phyloP scores from a whole-genome alignment of 2,113 vertebrate genomes.

The Columba janthina region DNA sequence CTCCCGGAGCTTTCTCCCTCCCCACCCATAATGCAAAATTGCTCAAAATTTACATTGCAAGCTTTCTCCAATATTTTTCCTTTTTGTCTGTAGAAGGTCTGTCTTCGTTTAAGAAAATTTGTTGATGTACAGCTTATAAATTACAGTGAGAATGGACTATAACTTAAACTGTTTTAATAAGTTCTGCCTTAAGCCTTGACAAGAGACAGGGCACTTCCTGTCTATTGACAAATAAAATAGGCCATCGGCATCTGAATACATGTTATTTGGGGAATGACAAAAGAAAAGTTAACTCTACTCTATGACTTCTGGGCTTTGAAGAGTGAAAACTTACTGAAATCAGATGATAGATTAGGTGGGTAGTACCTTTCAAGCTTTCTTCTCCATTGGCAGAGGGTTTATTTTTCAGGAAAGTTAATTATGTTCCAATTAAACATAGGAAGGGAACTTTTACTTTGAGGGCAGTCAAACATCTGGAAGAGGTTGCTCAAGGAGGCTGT shows the following conservation, averaged over 20 bases:
- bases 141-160: neutral
- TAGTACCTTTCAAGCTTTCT: neutral
- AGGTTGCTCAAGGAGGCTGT: neutral
- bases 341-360: neutral
- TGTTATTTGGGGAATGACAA: neutral
- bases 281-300: neutral
- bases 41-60: neutral
- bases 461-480: neutral
- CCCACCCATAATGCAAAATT: neutral
- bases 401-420: neutral
- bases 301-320: neutral
- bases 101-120: neutral
- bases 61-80: neutral
- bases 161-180: neutral
- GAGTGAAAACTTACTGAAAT: neutral
- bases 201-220: neutral
- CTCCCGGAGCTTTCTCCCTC: neutral
- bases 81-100: neutral
- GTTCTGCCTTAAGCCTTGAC: neutral
- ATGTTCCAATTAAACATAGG: neutral
- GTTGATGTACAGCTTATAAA: rapidly evolving
- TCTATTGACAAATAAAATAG: neutral
- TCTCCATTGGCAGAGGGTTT: neutral
- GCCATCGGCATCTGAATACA: neutral
- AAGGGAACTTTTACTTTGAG: neutral